Base-by-base conservation (phyloP, 2,888 invertebrate genomes). In the Ellobium chinense region DNA sequence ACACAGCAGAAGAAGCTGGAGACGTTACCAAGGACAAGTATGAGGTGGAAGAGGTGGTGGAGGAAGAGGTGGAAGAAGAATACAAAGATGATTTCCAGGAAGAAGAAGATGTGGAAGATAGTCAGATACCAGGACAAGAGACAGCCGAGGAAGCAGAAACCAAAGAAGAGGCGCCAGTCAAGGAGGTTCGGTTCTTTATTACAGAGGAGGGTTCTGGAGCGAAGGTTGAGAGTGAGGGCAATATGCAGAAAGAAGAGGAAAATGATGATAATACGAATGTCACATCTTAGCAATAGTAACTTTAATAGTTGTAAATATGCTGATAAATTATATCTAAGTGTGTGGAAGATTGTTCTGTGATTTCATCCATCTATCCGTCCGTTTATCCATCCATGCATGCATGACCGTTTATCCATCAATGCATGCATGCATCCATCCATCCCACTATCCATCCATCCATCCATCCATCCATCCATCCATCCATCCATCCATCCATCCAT, bases 41-140 rank as follows among this genome's bases (percentile, higher is more conserved):
- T 5, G 72, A 73, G 62, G 34, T 18, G 36, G 66, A 74, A 63
- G 56, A 70, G 39, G 56, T 9, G 56, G 65, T 37, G 46, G 74
- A 80, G 73, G 74, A 73, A 29, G 24, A 27, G 29, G 70, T 34
- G 4, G 54, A 46, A 12, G 69, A 39, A 7, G 70, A 70, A 29
- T 5, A 27, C 7, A 14, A 70, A n/a, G 70, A 54, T 7, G 70
- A 70, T 24, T 18, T 9, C 1, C 37, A 69, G 24, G 69, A 36
- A 39, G 69, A 36, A 39, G n/a, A 46, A 36, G 70, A 54, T 14
- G 54, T 12, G 27, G 27, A 9, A 54, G 70, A 27, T 37, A 29
- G 37, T 14, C 27, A 68, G n/a, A 34, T n/a, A 4, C 21, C 4
- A 4, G 70, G 4, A 5, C 24, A 21, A 4, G 54, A 27, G 2